Evolutionary conservation across 1,140 invertebrate genomes (phyloP).

Genomic region (Tachypleus tridentatus): DNA sequence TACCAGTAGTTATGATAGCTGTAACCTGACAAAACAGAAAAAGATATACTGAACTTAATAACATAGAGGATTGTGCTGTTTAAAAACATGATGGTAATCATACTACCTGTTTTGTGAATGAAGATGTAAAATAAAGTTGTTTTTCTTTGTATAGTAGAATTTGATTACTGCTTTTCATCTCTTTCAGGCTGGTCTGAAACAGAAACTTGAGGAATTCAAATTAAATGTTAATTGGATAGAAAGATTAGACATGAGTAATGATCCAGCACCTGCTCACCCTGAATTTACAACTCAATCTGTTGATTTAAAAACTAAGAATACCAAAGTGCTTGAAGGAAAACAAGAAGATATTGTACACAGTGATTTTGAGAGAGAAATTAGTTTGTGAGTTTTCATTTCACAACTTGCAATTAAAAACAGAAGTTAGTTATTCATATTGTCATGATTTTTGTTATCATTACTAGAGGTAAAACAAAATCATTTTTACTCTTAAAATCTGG

Average conservation of each 20-base stretch:
- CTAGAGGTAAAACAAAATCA: no score
- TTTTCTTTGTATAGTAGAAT: no score
- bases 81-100: no score
- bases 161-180: neutral
- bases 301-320: constrained; percentile 41
- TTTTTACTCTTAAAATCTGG: no score
- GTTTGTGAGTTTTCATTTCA: constrained; percentile 44
- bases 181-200: constrained; percentile 38
- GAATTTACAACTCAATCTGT: constrained; percentile 48
- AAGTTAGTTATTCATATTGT: neutral
- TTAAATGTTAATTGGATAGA: constrained; percentile 72
- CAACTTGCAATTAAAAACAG: neutral
- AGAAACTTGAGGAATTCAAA: constrained; percentile 57
- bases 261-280: constrained; percentile 62
- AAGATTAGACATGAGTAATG: constrained; percentile 59
- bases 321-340: constrained; percentile 45
- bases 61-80: no score
- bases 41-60: no score
- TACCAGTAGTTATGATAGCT: no score
- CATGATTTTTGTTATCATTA: no score
- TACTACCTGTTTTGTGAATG: no score
- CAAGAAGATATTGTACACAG: constrained; percentile 59
- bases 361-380: constrained; percentile 83
- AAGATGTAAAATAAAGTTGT: no score
- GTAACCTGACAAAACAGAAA: no score